Conservation (phyloP, 2,888 invertebrate species). For the Orthonevra nobilis region DNA sequence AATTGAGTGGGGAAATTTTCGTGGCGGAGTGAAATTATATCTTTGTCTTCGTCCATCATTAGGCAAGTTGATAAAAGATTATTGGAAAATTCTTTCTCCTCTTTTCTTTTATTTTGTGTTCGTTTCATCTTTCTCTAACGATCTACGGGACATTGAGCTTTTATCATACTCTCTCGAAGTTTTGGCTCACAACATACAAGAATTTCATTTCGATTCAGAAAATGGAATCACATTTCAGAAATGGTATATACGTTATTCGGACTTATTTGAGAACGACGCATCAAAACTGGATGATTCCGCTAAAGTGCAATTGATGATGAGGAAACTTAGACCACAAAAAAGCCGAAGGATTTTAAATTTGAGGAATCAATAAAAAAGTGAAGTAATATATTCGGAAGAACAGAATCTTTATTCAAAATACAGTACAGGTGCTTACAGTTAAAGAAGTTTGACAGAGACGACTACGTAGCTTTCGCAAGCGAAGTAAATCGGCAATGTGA, state of each 20-base stretch:
- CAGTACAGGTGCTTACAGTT: constrained; percentile 59
- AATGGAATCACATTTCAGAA: constrained; percentile 20
- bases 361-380: constrained; percentile 39
- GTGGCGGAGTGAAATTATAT: too few relatives aligned
- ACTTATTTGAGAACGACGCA: constrained; percentile 28
- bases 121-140: too few relatives aligned
- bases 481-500: constrained; percentile 10
- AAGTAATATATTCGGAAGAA: constrained; percentile 54
- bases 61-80: too few relatives aligned
- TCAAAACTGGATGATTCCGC: background rate
- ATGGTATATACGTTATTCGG: constrained; percentile 9
- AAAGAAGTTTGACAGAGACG: constrained; percentile 36
- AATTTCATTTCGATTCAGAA: constrained; percentile 19
- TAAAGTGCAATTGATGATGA: constrained; percentile 22
- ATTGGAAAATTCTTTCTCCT: too few relatives aligned
- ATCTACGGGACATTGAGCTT: too few relatives aligned
- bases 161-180: constrained; percentile 11
- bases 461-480: constrained; percentile 41
- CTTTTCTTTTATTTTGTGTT: too few relatives aligned
- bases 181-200: constrained; percentile 14
- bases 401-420: constrained; percentile 53
- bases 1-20: too few relatives aligned
- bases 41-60: too few relatives aligned
- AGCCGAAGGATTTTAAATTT: constrained; percentile 42
- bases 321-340: constrained; percentile 40